These are phyloP conservation scores for Meloidogyne chitwoodi DNA, from an alignment of 1,140 invertebrate species.

Conservation along the genomic window DNA sequence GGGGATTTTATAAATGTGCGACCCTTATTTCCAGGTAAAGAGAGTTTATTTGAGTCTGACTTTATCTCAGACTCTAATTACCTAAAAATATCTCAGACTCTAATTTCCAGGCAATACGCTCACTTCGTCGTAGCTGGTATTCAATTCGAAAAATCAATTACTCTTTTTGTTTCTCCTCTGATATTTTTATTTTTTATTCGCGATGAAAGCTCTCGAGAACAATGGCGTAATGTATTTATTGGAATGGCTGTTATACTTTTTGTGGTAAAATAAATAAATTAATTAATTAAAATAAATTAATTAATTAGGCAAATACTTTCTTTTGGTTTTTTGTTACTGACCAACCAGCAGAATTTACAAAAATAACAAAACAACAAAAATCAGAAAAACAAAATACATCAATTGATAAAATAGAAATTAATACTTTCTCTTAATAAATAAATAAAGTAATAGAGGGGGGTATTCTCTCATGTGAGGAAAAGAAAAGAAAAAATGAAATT, in stretches of 20 bases:
- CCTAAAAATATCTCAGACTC: not conserved
- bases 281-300: not conserved
- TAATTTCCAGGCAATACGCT: slow-evolving; percentile 23
- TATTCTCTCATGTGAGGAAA: too few relatives aligned
- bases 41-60: not conserved
- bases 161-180: slow-evolving; percentile 37
- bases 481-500: too few relatives aligned
- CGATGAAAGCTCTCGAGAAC: slow-evolving; percentile 9
- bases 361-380: slow-evolving; percentile 14
- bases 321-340: slow-evolving; percentile 47
- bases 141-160: slow-evolving; percentile 37
- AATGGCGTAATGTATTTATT: slow-evolving; percentile 26
- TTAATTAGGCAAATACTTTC: slow-evolving; percentile 36
- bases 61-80: not conserved
- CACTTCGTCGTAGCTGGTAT: slow-evolving; percentile 37
- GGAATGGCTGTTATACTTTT: slow-evolving; percentile 12
- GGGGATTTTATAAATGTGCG: slow-evolving; percentile 52
- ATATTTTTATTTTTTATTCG: slow-evolving; percentile 29
- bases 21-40: too few relatives aligned
- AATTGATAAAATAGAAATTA: not conserved
- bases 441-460: too few relatives aligned
- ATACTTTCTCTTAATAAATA: not conserved
- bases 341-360: slow-evolving; percentile 47
- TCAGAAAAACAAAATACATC: not conserved
- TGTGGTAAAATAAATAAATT: not conserved